Percentiles rank a stretch among this genome's conserved stretches.
Conservation (phyloP, 2,888 invertebrate genomes). For the Andrena bucephala region DNA sequence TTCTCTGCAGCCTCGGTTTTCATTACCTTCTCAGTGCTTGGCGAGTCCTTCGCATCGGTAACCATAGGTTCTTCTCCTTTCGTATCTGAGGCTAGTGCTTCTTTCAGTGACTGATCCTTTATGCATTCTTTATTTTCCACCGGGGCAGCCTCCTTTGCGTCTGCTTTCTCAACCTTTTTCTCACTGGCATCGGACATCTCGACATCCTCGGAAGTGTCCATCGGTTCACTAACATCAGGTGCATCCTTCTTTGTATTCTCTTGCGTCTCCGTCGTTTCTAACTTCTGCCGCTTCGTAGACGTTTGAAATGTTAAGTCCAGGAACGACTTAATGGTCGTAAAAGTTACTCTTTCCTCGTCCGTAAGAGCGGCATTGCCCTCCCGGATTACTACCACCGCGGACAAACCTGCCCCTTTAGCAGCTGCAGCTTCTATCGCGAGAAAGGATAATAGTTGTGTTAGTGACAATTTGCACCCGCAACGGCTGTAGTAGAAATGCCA, state of each 20-base stretch:
- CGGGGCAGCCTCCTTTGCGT: conserved; percentile 50
- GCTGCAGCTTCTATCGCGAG: conserved; percentile 91
- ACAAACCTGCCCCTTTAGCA: conserved; percentile 91
- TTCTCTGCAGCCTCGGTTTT: conserved; percentile 32
- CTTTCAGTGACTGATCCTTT: conserved; percentile 81
- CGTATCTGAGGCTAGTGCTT: conserved; percentile 19
- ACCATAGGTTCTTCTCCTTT: conserved; percentile 53
- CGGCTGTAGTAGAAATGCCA: neutral
- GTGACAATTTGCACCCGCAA: neutral
- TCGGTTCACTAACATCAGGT: conserved; percentile 72
- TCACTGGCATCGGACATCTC: conserved; percentile 70
- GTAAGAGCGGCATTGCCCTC: conserved; percentile 92
- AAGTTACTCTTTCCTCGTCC: conserved; percentile 87
- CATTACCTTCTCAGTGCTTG: conserved; percentile 46
- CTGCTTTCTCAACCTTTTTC: conserved; percentile 67
- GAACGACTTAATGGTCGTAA: conserved; percentile 88
- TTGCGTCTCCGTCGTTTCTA: conserved; percentile 70
- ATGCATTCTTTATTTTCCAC: conserved; percentile 29
- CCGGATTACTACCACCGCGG: conserved; percentile 90
- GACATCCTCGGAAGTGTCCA: conserved; percentile 80
- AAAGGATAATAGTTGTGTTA: neutral
- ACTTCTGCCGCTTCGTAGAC: conserved; percentile 81
- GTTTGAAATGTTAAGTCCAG: conserved; percentile 86
- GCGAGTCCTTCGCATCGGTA: conserved; percentile 59
- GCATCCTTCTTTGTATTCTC: conserved; percentile 54